These are phyloP conservation scores for Coryphaenoides rupestris DNA, from an alignment of 2,113 vertebrate species.

Conservation along the genomic window DNA sequence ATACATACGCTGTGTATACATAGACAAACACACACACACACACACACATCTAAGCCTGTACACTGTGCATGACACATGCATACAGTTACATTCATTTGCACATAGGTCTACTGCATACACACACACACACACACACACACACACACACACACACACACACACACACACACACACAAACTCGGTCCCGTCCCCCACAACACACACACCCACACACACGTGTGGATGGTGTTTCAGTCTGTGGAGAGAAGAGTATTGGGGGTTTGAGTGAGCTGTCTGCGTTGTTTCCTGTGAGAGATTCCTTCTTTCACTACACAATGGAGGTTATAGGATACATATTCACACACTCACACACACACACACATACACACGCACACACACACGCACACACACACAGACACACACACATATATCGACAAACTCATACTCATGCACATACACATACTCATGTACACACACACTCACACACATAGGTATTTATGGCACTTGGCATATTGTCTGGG, in stretches of 20 bases:
- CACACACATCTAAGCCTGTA: no score
- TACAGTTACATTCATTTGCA: constrained; percentile 18
- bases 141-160: neutral
- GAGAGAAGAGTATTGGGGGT: constrained; percentile 31
- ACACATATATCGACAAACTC: neutral
- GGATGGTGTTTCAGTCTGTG: constrained; percentile 54
- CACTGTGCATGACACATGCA: no score
- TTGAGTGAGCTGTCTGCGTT: constrained; percentile 47
- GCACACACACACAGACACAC: constrained; percentile 1
- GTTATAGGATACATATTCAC: constrained; percentile 51
- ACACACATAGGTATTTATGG: constrained; percentile 20
- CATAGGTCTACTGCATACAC: neutral
- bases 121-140: neutral
- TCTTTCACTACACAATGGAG: constrained; percentile 50
- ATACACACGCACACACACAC: constrained; percentile 13
- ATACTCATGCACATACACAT: constrained; percentile 15
- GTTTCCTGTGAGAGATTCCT: constrained; percentile 68
- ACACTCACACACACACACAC: constrained; percentile 1
- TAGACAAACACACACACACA: no score
- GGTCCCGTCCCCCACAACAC: no score
- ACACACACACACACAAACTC: constrained; percentile 17
- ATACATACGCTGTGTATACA: no score
- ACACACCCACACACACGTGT: constrained; percentile 14
- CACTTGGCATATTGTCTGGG: constrained; percentile 1
- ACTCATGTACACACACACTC: constrained; percentile 20